Base-by-base conservation (phyloP, 64 coral and sea anemone species). In the Montipora foliosa region DNA sequence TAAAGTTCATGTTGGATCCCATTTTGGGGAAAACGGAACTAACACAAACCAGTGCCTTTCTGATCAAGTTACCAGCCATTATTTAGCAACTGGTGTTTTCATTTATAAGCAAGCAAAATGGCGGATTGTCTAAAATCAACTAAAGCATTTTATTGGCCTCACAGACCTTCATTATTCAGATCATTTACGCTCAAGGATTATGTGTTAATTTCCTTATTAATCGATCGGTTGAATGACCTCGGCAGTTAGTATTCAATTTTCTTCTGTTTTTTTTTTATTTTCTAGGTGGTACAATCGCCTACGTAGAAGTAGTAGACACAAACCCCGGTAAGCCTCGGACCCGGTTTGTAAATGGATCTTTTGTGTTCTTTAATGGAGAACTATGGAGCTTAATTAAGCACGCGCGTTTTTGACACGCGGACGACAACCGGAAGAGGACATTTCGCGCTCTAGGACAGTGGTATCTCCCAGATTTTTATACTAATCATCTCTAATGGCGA, bases 301-400 rank as follows among this genome's bases (percentile, higher is more conserved):
- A 72, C 46, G 71, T 48, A 22, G 82, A 86, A 22, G 47, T 69
- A 11, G 66, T 86, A 45, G 82, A 86, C 16, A 86, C 82, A 51
- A 86, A 86, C 62, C 82, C 82, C 46, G 82, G 82, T 86, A 86
- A 47, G 15, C 3, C n/a, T 25, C 29, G 10, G 44, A 11, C 5
- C 53, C 37, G 37, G 11, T 8, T 57, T 57, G 6, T 57, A 57
- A 57, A 57, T 8, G 53, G 53, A 57, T 11, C 6, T 57, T 11
- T 57, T 57, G 53, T 57, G 53, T 57, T 8, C 53, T 11, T 6
- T 57, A 8, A 57, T 57, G 11, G 37, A 37, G 37, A 37, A 37
- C 37, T 37, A 37, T 1, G 2, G 37, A 37, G 37, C 37, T 37
- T 37, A 37, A 37, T 37, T 37, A 37, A 2, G 37, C 37, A 37